phyloP scores from a whole-genome alignment of 2,113 vertebrate species.

The Phylloscopus whistleri region DNA sequence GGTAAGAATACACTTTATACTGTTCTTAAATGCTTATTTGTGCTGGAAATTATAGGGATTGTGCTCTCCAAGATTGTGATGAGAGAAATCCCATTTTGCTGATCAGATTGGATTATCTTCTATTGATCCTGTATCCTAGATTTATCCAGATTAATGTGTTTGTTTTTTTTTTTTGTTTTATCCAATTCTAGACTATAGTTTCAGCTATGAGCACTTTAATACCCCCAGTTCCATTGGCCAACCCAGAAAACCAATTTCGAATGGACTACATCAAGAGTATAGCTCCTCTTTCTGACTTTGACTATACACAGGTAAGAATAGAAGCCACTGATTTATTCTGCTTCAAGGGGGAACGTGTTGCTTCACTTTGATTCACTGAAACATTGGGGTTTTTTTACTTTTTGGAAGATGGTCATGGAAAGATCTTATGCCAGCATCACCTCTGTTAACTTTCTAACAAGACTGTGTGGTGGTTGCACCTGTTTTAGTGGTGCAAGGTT shows the following conservation, averaged over 20 bases:
- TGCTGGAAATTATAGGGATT: constrained; percentile 1
- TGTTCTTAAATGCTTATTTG: constrained; percentile 19
- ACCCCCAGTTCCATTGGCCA: constrained; percentile 95
- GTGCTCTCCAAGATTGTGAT: constrained; percentile 15
- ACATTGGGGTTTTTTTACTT: accelerated
- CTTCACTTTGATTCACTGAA: not conserved
- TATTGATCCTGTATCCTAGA: constrained; percentile 22
- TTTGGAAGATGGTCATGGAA: not conserved
- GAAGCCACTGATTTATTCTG: not conserved
- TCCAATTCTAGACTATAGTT: constrained; percentile 89
- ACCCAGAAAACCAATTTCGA: constrained; percentile 96
- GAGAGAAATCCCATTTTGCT: constrained; percentile 67
- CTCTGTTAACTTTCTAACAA: not conserved
- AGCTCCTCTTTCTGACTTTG: constrained; percentile 95
- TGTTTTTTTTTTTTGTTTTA: constrained; percentile 37
- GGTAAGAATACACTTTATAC: constrained; percentile 80
- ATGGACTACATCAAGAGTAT: constrained; percentile 99
- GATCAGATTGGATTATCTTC: constrained; percentile 59
- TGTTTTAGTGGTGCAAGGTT: not conserved
- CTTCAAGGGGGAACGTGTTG: not conserved
- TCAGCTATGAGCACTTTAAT: constrained; percentile 99
- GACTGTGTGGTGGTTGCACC: not conserved
- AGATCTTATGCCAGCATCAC: not conserved
- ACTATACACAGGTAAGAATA: constrained; percentile 92
- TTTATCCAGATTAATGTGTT: constrained; percentile 47